Base-by-base conservation (phyloP, 2,797 vertebrate genomes). In the Discoglossus pictus region DNA sequence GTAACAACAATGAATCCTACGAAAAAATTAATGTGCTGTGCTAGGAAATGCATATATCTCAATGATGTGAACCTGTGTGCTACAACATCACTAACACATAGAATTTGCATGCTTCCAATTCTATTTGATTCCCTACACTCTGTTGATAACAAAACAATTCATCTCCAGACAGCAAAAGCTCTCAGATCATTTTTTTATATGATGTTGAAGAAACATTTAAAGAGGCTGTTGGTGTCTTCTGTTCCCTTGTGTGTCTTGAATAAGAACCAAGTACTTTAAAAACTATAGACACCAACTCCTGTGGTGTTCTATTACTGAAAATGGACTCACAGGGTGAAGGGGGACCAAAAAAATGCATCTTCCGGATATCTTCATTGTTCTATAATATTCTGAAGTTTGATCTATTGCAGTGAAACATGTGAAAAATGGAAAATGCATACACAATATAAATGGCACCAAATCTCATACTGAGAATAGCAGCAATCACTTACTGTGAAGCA, bases 241-340 rank as follows among this genome's bases (percentile, higher is more conserved):
- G 4, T 4, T 8, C 27, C n/a, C n/a, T n/a, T n/a, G 23, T 25
- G 6, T 64, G 23, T 6, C 12, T 21, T 1, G 20, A 61, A 56
- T 65, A 39, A 50, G 61, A 43, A 53, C 7, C 43, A 67, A 4
- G 31, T 12, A 24, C 39, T 60, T 42, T 15, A 17, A 31, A 21
- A 17, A 48, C 16, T 34, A 11, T 20, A 15, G 35, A 23, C 31
- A 46, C 24, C n/a, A 16, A n/a, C 20, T 48, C 42, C 42, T 35
- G 11, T 24, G 5, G 59, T 39, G 51, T 18, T 16, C 34, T 23
- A 47, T 70, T 56, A 50, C 13, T 24, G 20, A 2, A 36, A 47
- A 48, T 47, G 10, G 7, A 40, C 17, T 39, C 17, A 20, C 3
- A 24, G 16, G 25, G 6, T 62, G 23, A 40, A 55, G 16, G 20